Evolutionary conservation across 1,140 invertebrate species (phyloP).

Genomic region (Drosophila persimilis): DNA sequence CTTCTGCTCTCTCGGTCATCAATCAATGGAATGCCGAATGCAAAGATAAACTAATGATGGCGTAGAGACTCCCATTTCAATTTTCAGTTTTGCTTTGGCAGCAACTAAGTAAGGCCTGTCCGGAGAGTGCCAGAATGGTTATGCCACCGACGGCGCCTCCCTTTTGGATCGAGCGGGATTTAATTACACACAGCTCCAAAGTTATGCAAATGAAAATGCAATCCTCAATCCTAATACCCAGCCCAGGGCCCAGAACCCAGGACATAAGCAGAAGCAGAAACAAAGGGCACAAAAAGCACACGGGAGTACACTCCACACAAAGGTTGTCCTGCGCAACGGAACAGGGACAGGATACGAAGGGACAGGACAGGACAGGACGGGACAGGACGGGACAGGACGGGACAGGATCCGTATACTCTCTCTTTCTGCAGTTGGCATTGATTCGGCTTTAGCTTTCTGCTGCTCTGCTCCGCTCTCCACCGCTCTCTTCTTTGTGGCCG

Average conservation of each 20-base stretch:
- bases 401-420: background rate
- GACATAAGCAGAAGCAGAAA: no score
- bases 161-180: constrained; percentile 29
- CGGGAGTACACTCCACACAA: no score
- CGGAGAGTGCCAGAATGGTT: no score
- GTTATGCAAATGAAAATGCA: constrained; percentile 27
- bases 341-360: no score
- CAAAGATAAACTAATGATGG: constrained; percentile 55
- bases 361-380: no score
- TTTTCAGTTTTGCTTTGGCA: background rate
- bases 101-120: constrained; percentile 1
- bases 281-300: no score
- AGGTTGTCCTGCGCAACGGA: no score
- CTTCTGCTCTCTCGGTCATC: constrained; percentile 35
- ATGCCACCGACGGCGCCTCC: constrained; percentile 1
- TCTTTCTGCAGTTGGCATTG: constrained; percentile 1
- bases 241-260: background rate
- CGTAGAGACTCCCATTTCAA: background rate
- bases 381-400: no score
- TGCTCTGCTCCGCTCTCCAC: background rate
- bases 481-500: no score
- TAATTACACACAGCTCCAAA: constrained; percentile 29
- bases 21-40: constrained; percentile 61
- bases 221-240: no score
- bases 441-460: background rate